Base-by-base conservation (phyloP, 1,140 invertebrate species). In the Aphaenogaster rudis region DNA sequence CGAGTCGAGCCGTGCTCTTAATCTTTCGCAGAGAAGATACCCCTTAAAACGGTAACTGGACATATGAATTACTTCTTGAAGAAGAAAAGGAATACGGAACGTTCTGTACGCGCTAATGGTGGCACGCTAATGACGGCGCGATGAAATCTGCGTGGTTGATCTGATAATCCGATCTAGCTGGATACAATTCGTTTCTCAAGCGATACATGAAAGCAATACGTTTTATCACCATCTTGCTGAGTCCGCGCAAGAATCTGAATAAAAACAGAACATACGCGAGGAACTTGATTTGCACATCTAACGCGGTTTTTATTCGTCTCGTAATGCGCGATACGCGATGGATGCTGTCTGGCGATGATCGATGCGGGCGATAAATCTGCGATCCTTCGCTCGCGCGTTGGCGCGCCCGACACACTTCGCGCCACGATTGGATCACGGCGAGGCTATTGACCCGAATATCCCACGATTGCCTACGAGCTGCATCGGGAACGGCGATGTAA, bases 381-480 rank as follows among this genome's bases (percentile, higher is more conserved):
- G 72, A 84, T 84, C 15, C 28, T 76, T 74, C 45, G 69, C 28
- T 39, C 52, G 52, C 67, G 52, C 71, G 66, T 74, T 72, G 54
- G 39, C 67, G 15, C 17, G 42, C 39, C 13, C 67, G 80, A 74
- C 67, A 69, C 21, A 74, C 80, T 74, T 82, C 80, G 80, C 67
- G 79, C 66, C 88, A 66, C 52, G 84, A 72, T 82, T 42, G 57
- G 21, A 59, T 64, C 67, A 39, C 63, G 81, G 63, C 72, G 78
- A 79, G 89, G 88, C 67, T 91, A 17, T 86, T 88, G 86, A 86
- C 76, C 88, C 42, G 78, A 81, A 64, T 82, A 63, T 76, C 64
- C 50, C 66, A 50, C 45, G 71, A 89, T 90, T 81, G 61, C 64
- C 36, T 86, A 33, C 57, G 61, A 86, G 59, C 57, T 57, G 66